These are phyloP conservation scores for Nemopilema nomurai DNA, from an alignment of 30 jellyfish, hydroid and myxozoan species.

Conservation along the genomic window DNA sequence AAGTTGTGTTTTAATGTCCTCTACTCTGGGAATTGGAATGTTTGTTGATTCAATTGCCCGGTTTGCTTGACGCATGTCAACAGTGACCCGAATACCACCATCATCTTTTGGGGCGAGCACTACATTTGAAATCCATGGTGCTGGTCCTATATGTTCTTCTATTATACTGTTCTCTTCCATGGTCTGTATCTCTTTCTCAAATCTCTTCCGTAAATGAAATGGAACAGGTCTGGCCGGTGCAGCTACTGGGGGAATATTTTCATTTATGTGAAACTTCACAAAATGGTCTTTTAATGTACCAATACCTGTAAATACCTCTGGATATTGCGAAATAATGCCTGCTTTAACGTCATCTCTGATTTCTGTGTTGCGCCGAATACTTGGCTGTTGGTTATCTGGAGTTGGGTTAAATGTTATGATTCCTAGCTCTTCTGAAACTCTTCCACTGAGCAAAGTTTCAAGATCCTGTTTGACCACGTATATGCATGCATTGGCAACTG, in stretches of 20 bases:
- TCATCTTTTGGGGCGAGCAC: conserved; percentile 68
- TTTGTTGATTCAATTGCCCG: conserved; percentile 45
- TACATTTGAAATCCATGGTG: conserved; percentile 69
- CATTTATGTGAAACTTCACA: conserved; percentile 39
- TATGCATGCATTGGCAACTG: conserved; percentile 50
- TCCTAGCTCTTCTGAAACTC: conserved; percentile 47
- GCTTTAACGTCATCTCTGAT: neutral
- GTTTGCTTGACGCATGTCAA: conserved; percentile 41
- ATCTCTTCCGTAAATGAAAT: conserved; percentile 34
- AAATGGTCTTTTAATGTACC: conserved; percentile 32
- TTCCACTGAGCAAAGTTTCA: conserved; percentile 38
- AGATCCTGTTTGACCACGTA: conserved; percentile 6
- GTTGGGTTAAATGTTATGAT: conserved; percentile 22
- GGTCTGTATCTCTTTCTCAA: conserved; percentile 33
- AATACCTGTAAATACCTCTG: conserved; percentile 32
- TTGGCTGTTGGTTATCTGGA: conserved; percentile 9
- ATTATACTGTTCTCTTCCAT: conserved; percentile 56
- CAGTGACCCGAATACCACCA: conserved; percentile 49
- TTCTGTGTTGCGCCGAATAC: conserved; percentile 2
- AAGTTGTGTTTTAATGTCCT: conserved; percentile 55
- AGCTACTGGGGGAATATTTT: conserved; percentile 28
- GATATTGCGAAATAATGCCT: conserved; percentile 17
- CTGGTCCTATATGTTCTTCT: conserved; percentile 55
- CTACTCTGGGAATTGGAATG: conserved; percentile 62
- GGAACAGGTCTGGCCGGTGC: conserved; percentile 59